phyloP scores from a whole-genome alignment of 2,888 invertebrate species.

The Drosophila diplacantha region DNA sequence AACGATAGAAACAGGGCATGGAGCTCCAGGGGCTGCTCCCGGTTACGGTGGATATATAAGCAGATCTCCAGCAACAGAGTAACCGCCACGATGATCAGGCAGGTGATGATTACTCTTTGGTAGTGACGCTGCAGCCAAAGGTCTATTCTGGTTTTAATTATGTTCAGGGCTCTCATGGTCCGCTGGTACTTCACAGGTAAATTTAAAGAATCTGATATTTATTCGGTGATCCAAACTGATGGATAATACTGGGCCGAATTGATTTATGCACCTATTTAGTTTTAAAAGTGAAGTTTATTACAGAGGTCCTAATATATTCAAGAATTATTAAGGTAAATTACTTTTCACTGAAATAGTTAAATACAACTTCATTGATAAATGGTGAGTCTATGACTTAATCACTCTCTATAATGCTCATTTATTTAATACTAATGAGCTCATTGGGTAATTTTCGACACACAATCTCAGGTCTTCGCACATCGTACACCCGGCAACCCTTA shows the following conservation, averaged over 20 bases:
- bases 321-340: background rate
- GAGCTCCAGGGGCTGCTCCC: background rate
- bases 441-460: constrained; percentile 5
- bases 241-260: background rate
- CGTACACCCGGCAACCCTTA: constrained; percentile 5
- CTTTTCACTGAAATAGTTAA: background rate
- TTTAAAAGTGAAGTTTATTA: background rate
- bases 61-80: constrained; percentile 14
- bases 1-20: background rate
- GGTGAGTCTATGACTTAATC: background rate
- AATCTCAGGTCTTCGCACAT: constrained; percentile 10
- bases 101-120: background rate
- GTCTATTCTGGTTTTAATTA: background rate
- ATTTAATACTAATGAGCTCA: constrained; percentile 13
- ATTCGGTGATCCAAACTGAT: background rate
- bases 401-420: constrained; percentile 4
- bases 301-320: too few species aligned
- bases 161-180: background rate
- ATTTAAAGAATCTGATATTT: background rate
- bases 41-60: constrained; percentile 4
- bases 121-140: constrained; percentile 13
- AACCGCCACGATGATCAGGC: background rate
- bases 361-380: background rate
- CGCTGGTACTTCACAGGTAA: background rate
- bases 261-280: background rate